phyloP scores from a whole-genome alignment of 2,113 vertebrate species.

The Leucoraja erinaceus region DNA sequence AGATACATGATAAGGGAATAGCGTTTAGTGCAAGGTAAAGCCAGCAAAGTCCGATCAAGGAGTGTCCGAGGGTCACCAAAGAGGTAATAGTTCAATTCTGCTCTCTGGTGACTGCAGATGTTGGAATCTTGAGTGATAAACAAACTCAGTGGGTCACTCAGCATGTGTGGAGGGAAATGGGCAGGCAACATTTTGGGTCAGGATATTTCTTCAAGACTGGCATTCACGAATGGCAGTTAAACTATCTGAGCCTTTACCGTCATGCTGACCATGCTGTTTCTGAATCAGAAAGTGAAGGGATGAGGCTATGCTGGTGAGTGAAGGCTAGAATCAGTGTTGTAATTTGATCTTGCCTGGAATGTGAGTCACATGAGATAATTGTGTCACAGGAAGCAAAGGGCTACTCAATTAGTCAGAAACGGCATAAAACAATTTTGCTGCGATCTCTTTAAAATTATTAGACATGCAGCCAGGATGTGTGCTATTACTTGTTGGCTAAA shows the following conservation, averaged over 20 bases:
- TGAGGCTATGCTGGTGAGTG: neutral
- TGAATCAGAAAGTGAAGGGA: neutral
- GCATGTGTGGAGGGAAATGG: no score
- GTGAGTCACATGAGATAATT: no score
- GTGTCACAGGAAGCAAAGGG: neutral
- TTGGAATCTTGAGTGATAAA: no score
- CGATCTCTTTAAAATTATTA: neutral
- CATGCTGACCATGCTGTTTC: neutral
- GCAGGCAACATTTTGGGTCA: no score
- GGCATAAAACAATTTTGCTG: neutral
- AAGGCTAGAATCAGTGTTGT: neutral
- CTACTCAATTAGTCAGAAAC: neutral
- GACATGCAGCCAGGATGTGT: neutral
- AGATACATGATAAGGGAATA: no score
- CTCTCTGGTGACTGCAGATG: no score
- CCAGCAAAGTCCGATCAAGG: no score
- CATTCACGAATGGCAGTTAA: neutral
- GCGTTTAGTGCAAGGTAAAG: no score
- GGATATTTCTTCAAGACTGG: no score
- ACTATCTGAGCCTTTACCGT: neutral
- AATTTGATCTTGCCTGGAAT: neutral
- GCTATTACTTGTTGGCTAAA: neutral
- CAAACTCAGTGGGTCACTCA: no score
- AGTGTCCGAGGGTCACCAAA: no score
- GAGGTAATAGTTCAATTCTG: no score